Evolutionary conservation across 2,113 vertebrate genomes (phyloP), one percentile per base, ranked within the genome.

Genomic region (Pycnonotus jocosus): DNA sequence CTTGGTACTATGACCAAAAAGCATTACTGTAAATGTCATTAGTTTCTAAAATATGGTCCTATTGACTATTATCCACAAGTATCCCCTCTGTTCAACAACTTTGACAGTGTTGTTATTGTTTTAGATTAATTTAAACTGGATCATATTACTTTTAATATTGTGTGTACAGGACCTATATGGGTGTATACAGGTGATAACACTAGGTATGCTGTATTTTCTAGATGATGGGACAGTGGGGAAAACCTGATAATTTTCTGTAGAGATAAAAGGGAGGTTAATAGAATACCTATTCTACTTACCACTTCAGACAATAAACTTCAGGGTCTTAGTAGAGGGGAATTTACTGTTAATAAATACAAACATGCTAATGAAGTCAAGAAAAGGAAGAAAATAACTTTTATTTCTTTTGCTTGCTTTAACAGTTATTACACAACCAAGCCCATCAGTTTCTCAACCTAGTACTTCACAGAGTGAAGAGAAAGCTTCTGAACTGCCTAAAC

Each of bases 341-440:
- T 76, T 81, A 62, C 48, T 66, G 30, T 60, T 88, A 78, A 56
- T 48, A 66, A 73, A 64, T 45, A 33, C 27, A 86, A 54, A 58
- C 12, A 40, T 57, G 44, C 37, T 88, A 47, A 13, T 68, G 37
- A 81, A 65, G 44, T 81, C n/a, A 76, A 89, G 38, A 85, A 81
- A 76, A 93, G 31, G 42, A 70, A 64, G 38, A 62, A 40, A 73
- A 21, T 53, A 35, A 80, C 30, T 58, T 40, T 44, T 92, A n/a
- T 82, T 83, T 90, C 10, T 22, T 69, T 48, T 81, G 35, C 48
- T 45, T 97, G 92, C 40, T 86, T 92, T 94, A 94, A 35, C 95
- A 99, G 99, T 99, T 97, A 98, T 99, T 94, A 99, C 97, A 96
- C 99, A 99, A 97, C 99, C 99, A 96, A 98, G 98, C 97, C 98